Evolutionary conservation across 1,140 invertebrate species (phyloP).

Genomic region (Drosophila kohkoa): DNA sequence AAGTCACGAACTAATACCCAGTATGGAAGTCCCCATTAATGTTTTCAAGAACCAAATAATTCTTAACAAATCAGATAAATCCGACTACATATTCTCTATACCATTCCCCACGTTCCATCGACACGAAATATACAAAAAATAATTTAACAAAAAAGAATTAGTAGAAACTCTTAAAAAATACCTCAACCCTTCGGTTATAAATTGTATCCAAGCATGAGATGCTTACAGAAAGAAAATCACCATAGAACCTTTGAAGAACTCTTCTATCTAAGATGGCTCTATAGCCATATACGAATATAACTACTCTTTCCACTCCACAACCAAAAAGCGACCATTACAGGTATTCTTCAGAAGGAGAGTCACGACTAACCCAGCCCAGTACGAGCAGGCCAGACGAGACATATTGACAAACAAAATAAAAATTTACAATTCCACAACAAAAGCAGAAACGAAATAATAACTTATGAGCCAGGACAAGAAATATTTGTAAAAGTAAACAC

Average conservation of each 20-base stretch:
- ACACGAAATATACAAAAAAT: slow-evolving; percentile 15
- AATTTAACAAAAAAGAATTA: neutral
- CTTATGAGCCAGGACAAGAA: neutral
- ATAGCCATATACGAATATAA: too few species aligned
- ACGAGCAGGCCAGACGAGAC: slow-evolving; percentile 33
- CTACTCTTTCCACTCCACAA: too few species aligned
- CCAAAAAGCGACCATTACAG: too few species aligned
- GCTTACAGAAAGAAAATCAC: too few species aligned
- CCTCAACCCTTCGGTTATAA: slow-evolving; percentile 33
- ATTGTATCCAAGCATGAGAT: slow-evolving; percentile 21
- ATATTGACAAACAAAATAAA: slow-evolving; percentile 28
- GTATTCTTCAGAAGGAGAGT: too few species aligned
- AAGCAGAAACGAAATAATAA: slow-evolving; percentile 15
- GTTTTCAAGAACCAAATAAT: slow-evolving; percentile 9
- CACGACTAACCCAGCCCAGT: slow-evolving; percentile 23
- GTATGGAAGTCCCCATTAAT: slow-evolving; percentile 7
- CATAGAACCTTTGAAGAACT: too few species aligned
- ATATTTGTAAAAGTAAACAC: too few species aligned
- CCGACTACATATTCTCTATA: neutral
- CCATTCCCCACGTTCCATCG: slow-evolving; percentile 6
- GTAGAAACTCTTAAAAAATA: slow-evolving; percentile 20
- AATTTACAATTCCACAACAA: slow-evolving; percentile 28
- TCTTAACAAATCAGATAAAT: neutral
- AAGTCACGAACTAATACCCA: neutral
- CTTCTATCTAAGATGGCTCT: too few species aligned